These are phyloP conservation scores for Sminthurinus signatus DNA, from an alignment of 1,140 invertebrate genomes.

Conservation along the genomic window DNA sequence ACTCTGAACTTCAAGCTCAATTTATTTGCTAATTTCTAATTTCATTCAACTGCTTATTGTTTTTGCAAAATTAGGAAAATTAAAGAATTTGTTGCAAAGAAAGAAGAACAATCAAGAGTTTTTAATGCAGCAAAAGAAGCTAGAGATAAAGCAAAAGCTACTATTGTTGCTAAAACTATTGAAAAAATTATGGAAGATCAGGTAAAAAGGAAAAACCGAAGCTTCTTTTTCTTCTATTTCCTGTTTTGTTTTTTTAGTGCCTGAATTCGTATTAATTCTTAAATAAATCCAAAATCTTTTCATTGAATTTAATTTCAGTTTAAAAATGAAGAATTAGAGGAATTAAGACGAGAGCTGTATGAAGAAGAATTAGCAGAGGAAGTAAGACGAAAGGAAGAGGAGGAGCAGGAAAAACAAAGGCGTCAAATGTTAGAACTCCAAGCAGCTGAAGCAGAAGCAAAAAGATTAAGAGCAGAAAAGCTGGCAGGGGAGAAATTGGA, in stretches of 20 bases:
- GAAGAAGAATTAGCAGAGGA: constrained; percentile 35
- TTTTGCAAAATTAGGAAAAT: constrained; percentile 23
- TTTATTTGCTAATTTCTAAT: neutral
- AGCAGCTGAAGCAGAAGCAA: constrained; percentile 33
- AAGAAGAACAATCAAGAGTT: constrained; percentile 19
- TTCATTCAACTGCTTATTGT: constrained; percentile 8
- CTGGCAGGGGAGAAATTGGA: constrained; percentile 31
- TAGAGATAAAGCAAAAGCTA: constrained; percentile 22
- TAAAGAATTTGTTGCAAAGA: constrained; percentile 18
- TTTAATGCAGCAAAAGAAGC: constrained; percentile 31
- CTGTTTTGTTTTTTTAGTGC: too few species aligned
- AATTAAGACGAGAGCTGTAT: constrained; percentile 31
- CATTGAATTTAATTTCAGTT: too few species aligned
- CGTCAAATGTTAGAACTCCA: constrained; percentile 25
- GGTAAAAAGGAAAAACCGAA: too few species aligned
- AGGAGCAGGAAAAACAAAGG: constrained; percentile 21
- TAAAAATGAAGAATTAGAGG: constrained; percentile 35
- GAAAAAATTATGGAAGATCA: constrained; percentile 35
- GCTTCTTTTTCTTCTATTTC: too few species aligned
- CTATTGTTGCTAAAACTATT: constrained; percentile 34
- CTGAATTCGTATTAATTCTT: too few species aligned
- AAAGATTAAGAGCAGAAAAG: constrained; percentile 24
- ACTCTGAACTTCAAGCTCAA: too few species aligned
- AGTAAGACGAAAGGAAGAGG: constrained; percentile 25
- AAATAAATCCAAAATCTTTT: too few species aligned